Conservation (phyloP, 2,888 invertebrate species). For the Cecidostiba fungosa region DNA sequence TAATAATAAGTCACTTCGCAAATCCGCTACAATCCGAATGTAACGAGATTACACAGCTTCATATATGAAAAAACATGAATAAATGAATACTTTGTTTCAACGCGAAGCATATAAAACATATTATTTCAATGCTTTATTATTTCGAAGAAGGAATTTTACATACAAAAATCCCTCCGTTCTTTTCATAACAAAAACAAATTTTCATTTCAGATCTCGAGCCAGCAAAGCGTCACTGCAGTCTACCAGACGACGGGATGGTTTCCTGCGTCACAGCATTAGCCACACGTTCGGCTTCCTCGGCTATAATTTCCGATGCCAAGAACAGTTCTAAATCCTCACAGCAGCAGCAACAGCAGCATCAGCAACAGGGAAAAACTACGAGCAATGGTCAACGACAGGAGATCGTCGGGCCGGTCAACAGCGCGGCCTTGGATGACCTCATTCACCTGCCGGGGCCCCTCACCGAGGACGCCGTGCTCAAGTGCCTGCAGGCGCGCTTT, state of each 20-base stretch:
- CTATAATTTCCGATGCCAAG: constrained; percentile 77
- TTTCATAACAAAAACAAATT: not conserved
- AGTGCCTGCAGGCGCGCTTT: constrained; percentile 94
- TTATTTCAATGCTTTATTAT: too few relatives aligned
- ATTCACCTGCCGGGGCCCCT: constrained; percentile 95
- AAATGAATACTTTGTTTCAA: not conserved
- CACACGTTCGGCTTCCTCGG: constrained; percentile 74
- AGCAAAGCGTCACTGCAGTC: constrained; percentile 73
- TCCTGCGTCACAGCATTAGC: constrained; percentile 74
- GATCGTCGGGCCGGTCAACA: constrained; percentile 70
- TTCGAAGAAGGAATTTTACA: too few relatives aligned
- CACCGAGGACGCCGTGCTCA: constrained; percentile 96
- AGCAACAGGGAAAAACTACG: constrained; percentile 15
- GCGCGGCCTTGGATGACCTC: constrained; percentile 90
- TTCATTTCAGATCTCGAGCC: constrained; percentile 73
- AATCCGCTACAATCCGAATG: not conserved
- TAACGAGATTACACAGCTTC: not conserved
- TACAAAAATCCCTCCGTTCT: too few relatives aligned
- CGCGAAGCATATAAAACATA: too few relatives aligned
- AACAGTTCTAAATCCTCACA: constrained; percentile 51
- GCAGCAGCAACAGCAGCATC: constrained; percentile 63
- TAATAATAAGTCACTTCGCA: not conserved
- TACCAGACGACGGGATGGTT: constrained; percentile 77
- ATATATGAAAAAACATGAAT: not conserved
- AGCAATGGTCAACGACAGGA: constrained; percentile 65